Evolutionary conservation across 2,797 vertebrate genomes (phyloP), one percentile per base, ranked within the genome.

Genomic region (Sebastes trivittatus): DNA sequence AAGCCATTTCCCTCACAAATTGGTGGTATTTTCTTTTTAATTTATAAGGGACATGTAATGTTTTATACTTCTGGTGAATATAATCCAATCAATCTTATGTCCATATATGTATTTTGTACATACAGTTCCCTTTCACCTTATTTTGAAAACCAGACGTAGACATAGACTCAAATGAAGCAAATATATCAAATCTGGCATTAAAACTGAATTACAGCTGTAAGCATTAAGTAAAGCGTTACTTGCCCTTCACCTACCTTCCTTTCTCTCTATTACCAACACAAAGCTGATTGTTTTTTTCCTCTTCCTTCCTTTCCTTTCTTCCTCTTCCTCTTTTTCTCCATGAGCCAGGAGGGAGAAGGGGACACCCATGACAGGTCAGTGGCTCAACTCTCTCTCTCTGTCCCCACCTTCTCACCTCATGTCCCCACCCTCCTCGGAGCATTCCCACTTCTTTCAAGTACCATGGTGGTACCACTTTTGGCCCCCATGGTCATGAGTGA

Each of bases 301-400:
- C 77, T 82, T 79, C 75, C 74, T 71, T 73, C 58, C 75, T 72
- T 20, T 72, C 75, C 82, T 77, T 81, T 77, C 67, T 67, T 78
- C 55, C 13, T 71, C 16, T 81, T 73, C 74, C 60, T 80, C 85
- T 93, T 92, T 93, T 94, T 93, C 91, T 95, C 88, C 95, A 92
- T 96, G 97, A 96, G 96, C 93, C 97, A 97, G 98, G 96, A 96
- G 97, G 97, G 93, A 96, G 96, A 95, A 96, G 96, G 96, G 96
- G 96, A 97, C 97, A 97, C 95, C 97, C 96, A 83, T 98, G 96
- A 99, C 95, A 98, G 98, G 98, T 99, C 92, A 98, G 98, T 98
- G 94, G 95, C 86, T 90, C 71, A 42, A 38, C 84, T 80, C 55
- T 91, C 69, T 80, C 91, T 93, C 20, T 11, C 36, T 38, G 36